Percentiles rank a stretch among this genome's conserved stretches.
Conservation (phyloP, 1,140 invertebrate genomes). For the Polypedilum vanderplanki region DNA sequence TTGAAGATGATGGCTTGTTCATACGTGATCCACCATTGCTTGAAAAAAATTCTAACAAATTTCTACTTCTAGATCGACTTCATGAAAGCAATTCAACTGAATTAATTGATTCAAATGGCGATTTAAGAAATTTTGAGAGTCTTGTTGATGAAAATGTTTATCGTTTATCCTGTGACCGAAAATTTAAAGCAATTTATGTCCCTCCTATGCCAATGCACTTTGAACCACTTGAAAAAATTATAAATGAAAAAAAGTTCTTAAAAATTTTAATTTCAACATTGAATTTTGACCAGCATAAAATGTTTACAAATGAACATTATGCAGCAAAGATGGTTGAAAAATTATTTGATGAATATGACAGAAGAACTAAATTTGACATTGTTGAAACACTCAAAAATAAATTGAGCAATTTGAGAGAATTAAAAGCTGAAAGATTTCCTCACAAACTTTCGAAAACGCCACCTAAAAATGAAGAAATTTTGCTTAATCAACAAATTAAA, state of each 20-base stretch:
- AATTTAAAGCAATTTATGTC: constrained; percentile 38
- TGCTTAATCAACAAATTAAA: constrained; percentile 37
- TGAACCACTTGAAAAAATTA: constrained; percentile 33
- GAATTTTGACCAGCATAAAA: constrained; percentile 43
- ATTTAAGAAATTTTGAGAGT: not conserved
- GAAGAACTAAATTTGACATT: constrained; percentile 35
- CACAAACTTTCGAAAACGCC: constrained; percentile 31
- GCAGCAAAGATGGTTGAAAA: constrained; percentile 41
- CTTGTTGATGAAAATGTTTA: not conserved
- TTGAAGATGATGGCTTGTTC: not conserved
- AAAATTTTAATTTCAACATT: constrained; percentile 41
- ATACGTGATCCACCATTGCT: not conserved
- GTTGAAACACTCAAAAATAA: constrained; percentile 38
- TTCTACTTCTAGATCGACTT: not conserved
- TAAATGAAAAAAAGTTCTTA: constrained; percentile 38
- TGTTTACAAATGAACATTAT: constrained; percentile 43
- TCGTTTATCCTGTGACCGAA: constrained; percentile 31
- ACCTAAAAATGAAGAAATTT: constrained; percentile 30
- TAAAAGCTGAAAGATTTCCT: constrained; percentile 35
- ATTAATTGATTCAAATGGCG: not conserved
- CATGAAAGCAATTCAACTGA: not conserved
- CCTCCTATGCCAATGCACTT: constrained; percentile 31
- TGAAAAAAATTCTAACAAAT: not conserved
- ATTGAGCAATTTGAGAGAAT: constrained; percentile 40
- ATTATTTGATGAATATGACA: constrained; percentile 39